Conservation (phyloP, 1,140 invertebrate genomes). For the Luehdorfia chinensis region DNA sequence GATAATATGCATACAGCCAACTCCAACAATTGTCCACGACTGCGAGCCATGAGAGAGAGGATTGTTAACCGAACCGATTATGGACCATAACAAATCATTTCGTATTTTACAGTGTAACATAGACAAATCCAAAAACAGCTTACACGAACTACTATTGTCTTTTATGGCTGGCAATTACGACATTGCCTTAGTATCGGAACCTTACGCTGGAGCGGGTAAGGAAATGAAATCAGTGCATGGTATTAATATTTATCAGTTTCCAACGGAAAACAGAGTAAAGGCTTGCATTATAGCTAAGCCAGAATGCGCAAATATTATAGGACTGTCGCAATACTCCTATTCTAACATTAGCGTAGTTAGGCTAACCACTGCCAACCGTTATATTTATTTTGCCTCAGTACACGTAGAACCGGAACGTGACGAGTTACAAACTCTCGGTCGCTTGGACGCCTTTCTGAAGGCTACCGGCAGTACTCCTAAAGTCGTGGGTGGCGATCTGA, state of each 20-base stretch:
- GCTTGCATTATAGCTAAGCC: background rate
- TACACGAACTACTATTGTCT: slow-evolving; percentile 9
- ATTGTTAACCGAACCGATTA: slow-evolving; percentile 16
- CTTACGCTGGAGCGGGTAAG: slow-evolving; percentile 3
- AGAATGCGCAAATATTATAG: background rate
- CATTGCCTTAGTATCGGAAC: slow-evolving; percentile 8
- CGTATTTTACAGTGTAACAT: slow-evolving; percentile 17
- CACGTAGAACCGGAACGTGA: background rate
- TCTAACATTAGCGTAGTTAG: background rate
- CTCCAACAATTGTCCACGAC: too few relatives aligned
- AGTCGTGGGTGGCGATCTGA: background rate
- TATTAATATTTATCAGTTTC: background rate
- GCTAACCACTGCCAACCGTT: background rate
- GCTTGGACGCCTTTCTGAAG: background rate
- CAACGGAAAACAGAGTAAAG: background rate
- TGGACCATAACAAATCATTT: slow-evolving; percentile 10
- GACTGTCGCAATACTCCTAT: background rate
- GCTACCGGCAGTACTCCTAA: background rate
- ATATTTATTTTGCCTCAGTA: background rate
- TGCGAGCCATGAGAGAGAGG: slow-evolving; percentile 14
- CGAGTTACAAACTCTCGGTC: background rate
- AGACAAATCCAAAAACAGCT: background rate
- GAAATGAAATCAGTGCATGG: slow-evolving; percentile 1
- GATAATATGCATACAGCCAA: too few relatives aligned
- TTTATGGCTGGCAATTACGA: background rate